phyloP scores from a whole-genome alignment of 2,797 vertebrate genomes.

The Syndactyla subalaris region DNA sequence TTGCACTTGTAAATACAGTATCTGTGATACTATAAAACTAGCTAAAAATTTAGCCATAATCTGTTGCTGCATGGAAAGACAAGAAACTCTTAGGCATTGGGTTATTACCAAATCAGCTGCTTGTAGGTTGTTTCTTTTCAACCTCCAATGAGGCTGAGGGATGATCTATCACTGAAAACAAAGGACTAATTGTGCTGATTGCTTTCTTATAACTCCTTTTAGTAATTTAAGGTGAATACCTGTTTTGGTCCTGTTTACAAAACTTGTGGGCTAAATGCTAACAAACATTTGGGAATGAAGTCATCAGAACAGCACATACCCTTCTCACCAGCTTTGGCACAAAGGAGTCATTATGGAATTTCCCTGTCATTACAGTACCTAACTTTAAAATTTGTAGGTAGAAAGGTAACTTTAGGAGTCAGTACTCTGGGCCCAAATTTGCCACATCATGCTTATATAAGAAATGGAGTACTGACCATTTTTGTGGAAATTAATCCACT shows the following conservation, averaged over 20 bases:
- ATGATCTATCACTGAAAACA: neutral
- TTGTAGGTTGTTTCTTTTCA: neutral
- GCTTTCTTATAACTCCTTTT: neutral
- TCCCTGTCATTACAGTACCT: neutral
- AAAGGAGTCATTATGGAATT: neutral
- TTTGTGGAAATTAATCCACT: neutral
- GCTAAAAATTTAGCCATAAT: neutral
- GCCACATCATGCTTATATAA: neutral
- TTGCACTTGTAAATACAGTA: neutral
- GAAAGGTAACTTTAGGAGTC: neutral
- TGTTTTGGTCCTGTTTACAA: neutral
- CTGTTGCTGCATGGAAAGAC: neutral
- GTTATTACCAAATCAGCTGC: neutral
- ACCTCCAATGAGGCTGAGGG: neutral
- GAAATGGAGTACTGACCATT: neutral
- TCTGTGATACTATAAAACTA: neutral
- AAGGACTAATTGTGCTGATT: neutral
- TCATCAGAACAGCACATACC: neutral
- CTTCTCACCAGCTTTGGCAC: neutral
- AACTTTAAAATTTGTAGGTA: neutral
- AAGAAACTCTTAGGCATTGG: neutral
- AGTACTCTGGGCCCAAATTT: neutral
- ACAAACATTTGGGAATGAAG: neutral
- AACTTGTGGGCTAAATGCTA: neutral
- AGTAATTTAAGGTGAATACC: neutral